Conservation (phyloP, 2,888 invertebrate genomes). For the Acanthosepion esculentum region DNA sequence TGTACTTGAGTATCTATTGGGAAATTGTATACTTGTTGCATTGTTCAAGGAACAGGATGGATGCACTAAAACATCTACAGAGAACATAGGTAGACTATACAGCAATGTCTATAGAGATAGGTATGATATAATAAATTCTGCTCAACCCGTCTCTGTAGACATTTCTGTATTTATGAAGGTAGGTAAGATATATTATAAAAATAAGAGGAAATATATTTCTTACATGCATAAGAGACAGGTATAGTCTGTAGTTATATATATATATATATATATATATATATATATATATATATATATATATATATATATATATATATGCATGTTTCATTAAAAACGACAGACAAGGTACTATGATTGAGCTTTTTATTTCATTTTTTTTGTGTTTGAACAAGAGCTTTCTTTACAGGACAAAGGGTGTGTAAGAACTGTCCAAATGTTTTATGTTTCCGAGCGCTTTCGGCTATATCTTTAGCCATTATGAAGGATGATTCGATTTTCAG, state of each 20-base stretch:
- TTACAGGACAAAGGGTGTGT: too few species aligned
- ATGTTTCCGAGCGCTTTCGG: too few species aligned
- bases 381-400: too few species aligned
- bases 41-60: not conserved
- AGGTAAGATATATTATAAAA: not conserved
- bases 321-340: too few species aligned
- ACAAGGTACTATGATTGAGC: too few species aligned
- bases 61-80: not conserved
- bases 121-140: not conserved
- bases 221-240: not conserved
- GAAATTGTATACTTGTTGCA: not conserved
- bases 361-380: too few species aligned
- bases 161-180: not conserved
- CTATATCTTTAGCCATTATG: too few species aligned
- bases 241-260: not conserved
- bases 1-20: not conserved
- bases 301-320: too few species aligned
- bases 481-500: too few species aligned
- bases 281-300: too few species aligned
- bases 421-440: too few species aligned
- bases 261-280: too few species aligned
- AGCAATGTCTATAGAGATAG: not conserved
- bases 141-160: not conserved
- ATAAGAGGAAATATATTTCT: not conserved
- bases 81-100: not conserved